A percentile compares a stretch with the other conserved stretches of the same genome.
Conservation (phyloP, 2,888 invertebrate species). For the Spilosoma lubricipeda region DNA sequence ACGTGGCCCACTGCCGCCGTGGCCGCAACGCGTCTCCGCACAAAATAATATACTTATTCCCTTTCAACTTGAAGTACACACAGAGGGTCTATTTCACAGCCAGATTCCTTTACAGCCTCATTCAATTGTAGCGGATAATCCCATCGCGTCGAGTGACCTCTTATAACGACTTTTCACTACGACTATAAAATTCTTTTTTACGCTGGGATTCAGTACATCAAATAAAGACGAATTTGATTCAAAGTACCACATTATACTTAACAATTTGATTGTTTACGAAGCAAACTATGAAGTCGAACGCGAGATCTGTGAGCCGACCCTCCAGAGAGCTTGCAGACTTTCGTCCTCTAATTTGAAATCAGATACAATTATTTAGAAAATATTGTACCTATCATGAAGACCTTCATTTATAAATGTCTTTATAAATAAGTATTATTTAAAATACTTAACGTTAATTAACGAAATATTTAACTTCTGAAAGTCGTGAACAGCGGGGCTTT, state of each 20-base stretch:
- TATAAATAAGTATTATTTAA: too few relatives aligned
- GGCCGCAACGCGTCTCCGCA: not conserved
- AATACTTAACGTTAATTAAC: too few relatives aligned
- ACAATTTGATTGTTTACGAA: not conserved
- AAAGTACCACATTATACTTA: not conserved
- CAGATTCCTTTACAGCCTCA: constrained; percentile 6
- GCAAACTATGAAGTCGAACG: not conserved
- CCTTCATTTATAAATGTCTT: too few relatives aligned
- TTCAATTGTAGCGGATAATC: constrained; percentile 3
- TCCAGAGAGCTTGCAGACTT: too few relatives aligned
- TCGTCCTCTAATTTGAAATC: not conserved
- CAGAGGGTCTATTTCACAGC: not conserved
- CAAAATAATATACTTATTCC: not conserved
- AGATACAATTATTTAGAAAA: not conserved
- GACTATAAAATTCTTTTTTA: not conserved
- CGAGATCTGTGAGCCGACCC: not conserved
- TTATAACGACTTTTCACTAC: not conserved
- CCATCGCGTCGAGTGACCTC: constrained; percentile 10
- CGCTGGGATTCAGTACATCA: not conserved
- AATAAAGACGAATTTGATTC: not conserved
- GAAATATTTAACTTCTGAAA: too few relatives aligned
- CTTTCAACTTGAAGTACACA: not conserved
- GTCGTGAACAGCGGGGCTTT: not conserved
- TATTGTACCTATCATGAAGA: too few relatives aligned
- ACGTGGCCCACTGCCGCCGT: not conserved